Evolutionary conservation across 2,797 vertebrate species (phyloP).

Genomic region (Betta splendens): DNA sequence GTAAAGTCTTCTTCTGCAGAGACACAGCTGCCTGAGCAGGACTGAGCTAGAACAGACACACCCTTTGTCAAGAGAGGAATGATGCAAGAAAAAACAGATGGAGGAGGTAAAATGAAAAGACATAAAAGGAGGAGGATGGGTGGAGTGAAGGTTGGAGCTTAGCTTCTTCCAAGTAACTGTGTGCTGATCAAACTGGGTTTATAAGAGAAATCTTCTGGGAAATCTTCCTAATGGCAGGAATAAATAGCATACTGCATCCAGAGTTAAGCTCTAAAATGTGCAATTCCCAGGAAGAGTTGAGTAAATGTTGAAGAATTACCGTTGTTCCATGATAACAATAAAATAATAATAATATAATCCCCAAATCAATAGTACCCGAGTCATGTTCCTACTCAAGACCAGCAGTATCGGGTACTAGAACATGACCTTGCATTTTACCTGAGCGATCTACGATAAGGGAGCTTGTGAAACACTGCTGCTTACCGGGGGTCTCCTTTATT

Average conservation of each 20-base stretch:
- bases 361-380: not conserved
- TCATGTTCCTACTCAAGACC: not conserved
- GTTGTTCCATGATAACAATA: too few species aligned
- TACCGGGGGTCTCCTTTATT: conserved; percentile 81
- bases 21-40: conserved; percentile 49
- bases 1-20: too few species aligned
- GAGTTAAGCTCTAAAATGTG: too few species aligned
- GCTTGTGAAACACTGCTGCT: conserved; percentile 15
- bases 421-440: too few species aligned
- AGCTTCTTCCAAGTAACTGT: conserved; percentile 3
- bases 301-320: too few species aligned
- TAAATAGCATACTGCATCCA: too few species aligned
- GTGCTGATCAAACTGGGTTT: conserved; percentile 14
- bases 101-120: conserved; percentile 15
- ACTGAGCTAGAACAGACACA: conserved; percentile 64
- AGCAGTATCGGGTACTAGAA: too few species aligned
- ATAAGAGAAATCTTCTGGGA: conserved; percentile 7
- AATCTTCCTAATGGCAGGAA: too few species aligned
- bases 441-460: not conserved
- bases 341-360: too few species aligned
- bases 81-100: conserved; percentile 20
- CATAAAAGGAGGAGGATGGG: conserved; percentile 26
- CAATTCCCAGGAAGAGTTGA: too few species aligned
- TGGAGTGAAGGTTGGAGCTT: conserved; percentile 9
- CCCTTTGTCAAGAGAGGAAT: conserved; percentile 69